Conservation (phyloP, 2,888 invertebrate species). For the Prostheceraeus crozeri region DNA sequence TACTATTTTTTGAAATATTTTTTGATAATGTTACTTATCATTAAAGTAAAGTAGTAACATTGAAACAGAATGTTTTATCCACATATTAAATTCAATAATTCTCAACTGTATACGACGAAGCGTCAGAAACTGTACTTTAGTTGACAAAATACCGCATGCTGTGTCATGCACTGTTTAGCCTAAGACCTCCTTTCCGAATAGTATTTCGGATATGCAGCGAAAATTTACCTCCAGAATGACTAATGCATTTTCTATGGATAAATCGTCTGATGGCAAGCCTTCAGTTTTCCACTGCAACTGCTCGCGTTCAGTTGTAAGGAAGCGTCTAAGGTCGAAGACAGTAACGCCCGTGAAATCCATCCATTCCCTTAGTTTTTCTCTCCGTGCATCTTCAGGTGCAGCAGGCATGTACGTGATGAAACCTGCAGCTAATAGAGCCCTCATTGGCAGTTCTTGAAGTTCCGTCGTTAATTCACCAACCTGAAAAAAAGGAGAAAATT, state of each 20-base stretch:
- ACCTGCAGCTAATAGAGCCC: conserved; percentile 68
- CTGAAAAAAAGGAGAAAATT: conserved; percentile 57
- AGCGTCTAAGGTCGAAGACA: conserved; percentile 61
- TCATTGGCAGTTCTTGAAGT: conserved; percentile 63
- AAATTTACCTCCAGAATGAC: conserved; percentile 66
- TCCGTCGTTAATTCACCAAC: conserved; percentile 61
- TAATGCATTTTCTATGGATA: conserved; percentile 73
- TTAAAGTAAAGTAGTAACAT: too few species aligned
- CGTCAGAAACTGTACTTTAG: too few species aligned
- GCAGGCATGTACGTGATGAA: conserved; percentile 70
- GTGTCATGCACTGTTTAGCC: too few species aligned
- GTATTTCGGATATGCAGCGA: neutral
- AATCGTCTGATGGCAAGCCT: conserved; percentile 70
- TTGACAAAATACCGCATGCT: too few species aligned
- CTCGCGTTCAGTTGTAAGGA: conserved; percentile 67
- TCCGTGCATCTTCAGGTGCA: conserved; percentile 66
- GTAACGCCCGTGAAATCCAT: conserved; percentile 46
- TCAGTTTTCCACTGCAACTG: conserved; percentile 76
- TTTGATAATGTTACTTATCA: too few species aligned
- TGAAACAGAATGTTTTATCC: too few species aligned
- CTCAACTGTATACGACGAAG: too few species aligned
- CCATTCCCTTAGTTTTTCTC: conserved; percentile 59
- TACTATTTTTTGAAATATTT: too few species aligned
- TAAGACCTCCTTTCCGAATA: too few species aligned
- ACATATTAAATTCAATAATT: too few species aligned